Evolutionary conservation across 2,113 vertebrate species (phyloP).

Genomic region (Hassar affinis): DNA sequence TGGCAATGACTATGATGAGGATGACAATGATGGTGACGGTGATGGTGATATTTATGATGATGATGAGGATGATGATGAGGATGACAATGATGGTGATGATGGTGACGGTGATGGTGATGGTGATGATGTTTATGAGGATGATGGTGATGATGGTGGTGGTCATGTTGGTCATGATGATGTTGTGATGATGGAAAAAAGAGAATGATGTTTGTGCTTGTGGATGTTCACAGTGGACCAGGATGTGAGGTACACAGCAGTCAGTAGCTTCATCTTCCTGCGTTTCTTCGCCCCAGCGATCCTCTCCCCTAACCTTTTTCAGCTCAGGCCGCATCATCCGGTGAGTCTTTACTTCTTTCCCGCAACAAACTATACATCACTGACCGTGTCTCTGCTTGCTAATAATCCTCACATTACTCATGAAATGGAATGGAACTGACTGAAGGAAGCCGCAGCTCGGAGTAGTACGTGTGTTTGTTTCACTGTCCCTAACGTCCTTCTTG

Average conservation of each 20-base stretch:
- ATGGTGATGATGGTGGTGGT: no score
- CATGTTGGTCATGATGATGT: no score
- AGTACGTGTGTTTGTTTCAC: neutral
- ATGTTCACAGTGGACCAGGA: conserved; percentile 82
- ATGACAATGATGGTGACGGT: no score
- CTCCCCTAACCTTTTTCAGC: conserved; percentile 95
- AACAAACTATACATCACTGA: neutral
- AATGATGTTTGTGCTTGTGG: conserved; percentile 11
- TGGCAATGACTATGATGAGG: no score
- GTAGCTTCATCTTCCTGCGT: conserved; percentile 96
- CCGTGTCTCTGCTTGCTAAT: neutral
- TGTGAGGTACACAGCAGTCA: conserved; percentile 94
- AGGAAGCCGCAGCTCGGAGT: neutral
- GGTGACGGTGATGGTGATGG: no score
- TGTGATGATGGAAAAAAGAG: neutral
- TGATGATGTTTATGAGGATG: no score
- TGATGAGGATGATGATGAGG: no score
- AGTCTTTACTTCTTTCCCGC: conserved; percentile 59
- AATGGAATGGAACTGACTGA: neutral
- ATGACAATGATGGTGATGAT: no score
- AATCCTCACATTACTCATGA: neutral
- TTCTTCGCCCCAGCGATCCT: conserved; percentile 98
- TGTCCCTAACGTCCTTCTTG: neutral
- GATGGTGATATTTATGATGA: no score
- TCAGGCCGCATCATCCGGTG: conserved; percentile 92